Base-by-base conservation (phyloP, 2,797 vertebrate genomes). In the Halcyon leucocephala region DNA sequence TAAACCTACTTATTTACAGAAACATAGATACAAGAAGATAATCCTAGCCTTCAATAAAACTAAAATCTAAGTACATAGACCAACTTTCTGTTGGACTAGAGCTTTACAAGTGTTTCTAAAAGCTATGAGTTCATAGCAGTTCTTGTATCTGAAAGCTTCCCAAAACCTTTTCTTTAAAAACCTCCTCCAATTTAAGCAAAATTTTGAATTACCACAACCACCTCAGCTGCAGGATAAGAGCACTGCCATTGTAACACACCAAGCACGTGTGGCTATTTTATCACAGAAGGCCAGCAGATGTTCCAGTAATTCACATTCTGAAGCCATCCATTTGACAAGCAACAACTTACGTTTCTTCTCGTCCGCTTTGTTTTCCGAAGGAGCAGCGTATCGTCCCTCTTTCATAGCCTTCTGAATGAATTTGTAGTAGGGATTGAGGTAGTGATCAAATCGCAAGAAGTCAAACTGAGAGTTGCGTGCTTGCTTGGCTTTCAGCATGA, bases 361-460 rank as follows among this genome's bases (percentile, higher is more conserved):
- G 0, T 99, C 99, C 0, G 91, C 96, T 93, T 98, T 98, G 89
- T 89, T 98, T 49, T 98, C 97, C 0, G 98, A 98, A 92, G 93
- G 90, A 7, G 97, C 86, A 0, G 98, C 98, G 19, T 99, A 99
- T 51, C 99, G 98, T 17, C 99, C 99, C 83, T 99, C 99, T 78
- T 99, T 99, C 99, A 99, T 99, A 61, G 99, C 98, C 80, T 98
- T 99, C 97, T 99, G 98, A 97, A 99, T 99, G 98, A 99, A 98
- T 95, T 99, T 99, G 98, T 99, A 99, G 97, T 99, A 99, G 41
- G 99, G 99, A 93, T 99, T 99, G 98, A 99, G 98, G 98, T 99
- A 99, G 98, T 99, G 99, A 97, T 99, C 99, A 52, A 99, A 99
- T 4, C 99, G 98, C 69, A 99, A 97, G 79, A 99, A 99, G 97